phyloP scores from a whole-genome alignment of 2,888 invertebrate genomes.

The Nasonia oneida region DNA sequence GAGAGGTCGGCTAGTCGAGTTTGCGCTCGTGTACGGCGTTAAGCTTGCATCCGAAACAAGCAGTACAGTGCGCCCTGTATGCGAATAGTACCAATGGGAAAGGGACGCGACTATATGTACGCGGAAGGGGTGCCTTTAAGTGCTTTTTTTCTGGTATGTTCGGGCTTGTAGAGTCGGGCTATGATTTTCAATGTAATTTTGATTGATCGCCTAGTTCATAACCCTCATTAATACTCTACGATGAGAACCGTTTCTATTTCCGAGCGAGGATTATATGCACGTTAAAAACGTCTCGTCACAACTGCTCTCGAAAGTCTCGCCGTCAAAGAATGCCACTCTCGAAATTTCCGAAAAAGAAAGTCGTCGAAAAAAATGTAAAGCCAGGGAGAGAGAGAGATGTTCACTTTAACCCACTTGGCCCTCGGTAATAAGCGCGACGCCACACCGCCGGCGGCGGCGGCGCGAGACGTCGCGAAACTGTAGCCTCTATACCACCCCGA shows the following conservation, averaged over 20 bases:
- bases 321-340: background rate
- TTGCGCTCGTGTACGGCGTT: slow-evolving; percentile 33
- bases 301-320: background rate
- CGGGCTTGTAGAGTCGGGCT: background rate
- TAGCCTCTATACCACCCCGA: slow-evolving; percentile 14
- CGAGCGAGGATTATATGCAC: background rate
- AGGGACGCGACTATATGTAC: background rate
- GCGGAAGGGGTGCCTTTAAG: background rate
- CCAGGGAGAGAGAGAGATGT: slow-evolving; percentile 32
- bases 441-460: slow-evolving; percentile 15
- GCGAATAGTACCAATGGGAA: background rate
- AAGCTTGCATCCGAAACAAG: background rate
- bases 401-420: slow-evolving; percentile 55
- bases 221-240: too few relatives aligned
- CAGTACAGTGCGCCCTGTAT: background rate
- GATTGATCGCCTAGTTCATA: too few relatives aligned
- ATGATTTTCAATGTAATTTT: background rate
- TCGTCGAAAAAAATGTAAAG: background rate
- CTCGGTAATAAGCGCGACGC: slow-evolving; percentile 44
- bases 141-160: slow-evolving; percentile 2
- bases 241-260: too few relatives aligned
- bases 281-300: background rate
- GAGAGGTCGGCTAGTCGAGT: slow-evolving; percentile 67
- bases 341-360: background rate
- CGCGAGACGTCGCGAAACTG: slow-evolving; percentile 21